Percentiles rank a stretch among this genome's conserved stretches.
Evolutionary conservation across 2,113 vertebrate species (phyloP).

Genomic region (Nycticebus coucang): DNA sequence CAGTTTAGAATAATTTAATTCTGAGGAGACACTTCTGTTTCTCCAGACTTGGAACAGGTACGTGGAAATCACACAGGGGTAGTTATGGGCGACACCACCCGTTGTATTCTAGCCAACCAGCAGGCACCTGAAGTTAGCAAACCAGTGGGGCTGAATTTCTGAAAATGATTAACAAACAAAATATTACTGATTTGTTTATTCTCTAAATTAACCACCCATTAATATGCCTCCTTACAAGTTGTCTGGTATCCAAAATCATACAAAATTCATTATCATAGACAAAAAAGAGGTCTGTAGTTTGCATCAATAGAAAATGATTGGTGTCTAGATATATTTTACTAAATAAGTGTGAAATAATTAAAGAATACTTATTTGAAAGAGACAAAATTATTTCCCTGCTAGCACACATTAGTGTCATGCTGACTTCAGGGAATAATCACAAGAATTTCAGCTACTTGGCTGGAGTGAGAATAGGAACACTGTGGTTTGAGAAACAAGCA

Average conservation of each 20-base stretch:
- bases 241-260: neutral
- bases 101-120: neutral
- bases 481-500: neutral
- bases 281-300: neutral
- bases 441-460: neutral
- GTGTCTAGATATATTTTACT: neutral
- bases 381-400: neutral
- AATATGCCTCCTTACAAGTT: neutral
- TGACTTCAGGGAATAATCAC: neutral
- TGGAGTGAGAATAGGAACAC: neutral
- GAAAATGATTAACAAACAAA: neutral
- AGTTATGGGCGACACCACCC: too few species aligned
- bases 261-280: neutral
- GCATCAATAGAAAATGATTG: neutral
- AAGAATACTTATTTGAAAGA: neutral
- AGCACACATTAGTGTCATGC: neutral
- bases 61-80: neutral
- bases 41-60: neutral
- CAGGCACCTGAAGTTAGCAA: neutral
- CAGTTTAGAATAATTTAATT: neutral
- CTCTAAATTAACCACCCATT: neutral
- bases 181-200: neutral
- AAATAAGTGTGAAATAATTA: neutral
- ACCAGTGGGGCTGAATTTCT: neutral
- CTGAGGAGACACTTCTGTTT: neutral